phyloP scores from a whole-genome alignment of 2,797 vertebrate species.

The Okamejei kenojei region DNA sequence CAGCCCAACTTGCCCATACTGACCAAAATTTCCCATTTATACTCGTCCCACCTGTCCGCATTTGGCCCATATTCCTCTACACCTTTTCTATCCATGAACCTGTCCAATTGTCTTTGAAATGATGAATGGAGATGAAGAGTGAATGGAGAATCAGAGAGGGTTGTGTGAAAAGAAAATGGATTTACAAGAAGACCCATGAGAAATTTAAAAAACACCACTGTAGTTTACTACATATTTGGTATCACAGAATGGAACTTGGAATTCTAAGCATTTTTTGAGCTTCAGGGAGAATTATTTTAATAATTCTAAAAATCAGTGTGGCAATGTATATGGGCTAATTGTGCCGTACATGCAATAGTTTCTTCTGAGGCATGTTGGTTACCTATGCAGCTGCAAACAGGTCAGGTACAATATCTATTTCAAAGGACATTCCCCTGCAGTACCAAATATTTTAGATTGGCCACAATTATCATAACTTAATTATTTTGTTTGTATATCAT shows the following conservation, averaged over 20 bases:
- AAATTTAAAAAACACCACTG: not conserved
- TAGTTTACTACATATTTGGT: not conserved
- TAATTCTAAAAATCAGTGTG: not conserved
- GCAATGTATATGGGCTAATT: not conserved
- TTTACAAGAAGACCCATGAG: not conserved
- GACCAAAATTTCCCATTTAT: too few species aligned
- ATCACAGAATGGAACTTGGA: not conserved
- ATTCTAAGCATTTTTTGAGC: not conserved
- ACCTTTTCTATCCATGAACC: too few species aligned
- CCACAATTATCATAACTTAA: not conserved
- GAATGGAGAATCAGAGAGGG: too few species aligned
- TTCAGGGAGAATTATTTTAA: not conserved
- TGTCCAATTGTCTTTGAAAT: too few species aligned
- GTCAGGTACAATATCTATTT: not conserved
- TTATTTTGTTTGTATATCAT: not conserved
- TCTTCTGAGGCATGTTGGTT: not conserved
- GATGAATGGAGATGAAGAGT: too few species aligned
- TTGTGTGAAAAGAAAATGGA: not conserved
- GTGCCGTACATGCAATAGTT: not conserved
- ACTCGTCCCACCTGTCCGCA: too few species aligned
- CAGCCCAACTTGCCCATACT: too few species aligned
- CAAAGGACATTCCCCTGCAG: not conserved
- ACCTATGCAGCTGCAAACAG: not conserved
- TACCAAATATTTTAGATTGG: not conserved
- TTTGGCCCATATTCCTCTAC: too few species aligned